Percentiles rank a stretch among this genome's conserved stretches.
Conservation (phyloP, 2,888 invertebrate species). For the Cryptus armator region DNA sequence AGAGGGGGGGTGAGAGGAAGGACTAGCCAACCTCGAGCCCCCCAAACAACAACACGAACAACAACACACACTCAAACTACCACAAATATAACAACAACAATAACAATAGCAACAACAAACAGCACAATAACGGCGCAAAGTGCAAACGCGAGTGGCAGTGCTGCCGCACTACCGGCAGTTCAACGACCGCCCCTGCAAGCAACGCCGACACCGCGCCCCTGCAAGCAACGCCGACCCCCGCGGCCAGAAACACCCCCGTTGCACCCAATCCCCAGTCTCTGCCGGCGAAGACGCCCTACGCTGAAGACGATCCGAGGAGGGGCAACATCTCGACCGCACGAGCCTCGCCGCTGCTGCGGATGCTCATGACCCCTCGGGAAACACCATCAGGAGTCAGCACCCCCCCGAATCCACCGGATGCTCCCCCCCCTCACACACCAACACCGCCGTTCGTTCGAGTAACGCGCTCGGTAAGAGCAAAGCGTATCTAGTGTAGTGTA, state of each 20-base stretch:
- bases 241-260: neutral
- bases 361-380: neutral
- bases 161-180: fast-evolving
- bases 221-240: neutral
- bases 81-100: no score
- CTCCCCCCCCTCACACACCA: neutral
- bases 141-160: neutral
- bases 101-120: no score
- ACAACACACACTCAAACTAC: neutral
- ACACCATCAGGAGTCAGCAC: neutral
- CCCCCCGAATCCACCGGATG: neutral
- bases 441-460: neutral
- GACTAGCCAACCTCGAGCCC: neutral
- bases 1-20: constrained; percentile 3
- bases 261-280: neutral
- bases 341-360: neutral
- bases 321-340: neutral
- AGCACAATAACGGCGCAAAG: no score
- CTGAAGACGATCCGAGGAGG: neutral
- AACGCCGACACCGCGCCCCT: neutral
- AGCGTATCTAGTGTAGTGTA: no score
- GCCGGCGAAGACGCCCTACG: neutral
- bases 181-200: neutral
- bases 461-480: neutral
- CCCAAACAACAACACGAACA: neutral